Evolutionary conservation across 2,888 invertebrate genomes (phyloP), one percentile per base, ranked within the genome.

Genomic region (Lithophane socia): DNA sequence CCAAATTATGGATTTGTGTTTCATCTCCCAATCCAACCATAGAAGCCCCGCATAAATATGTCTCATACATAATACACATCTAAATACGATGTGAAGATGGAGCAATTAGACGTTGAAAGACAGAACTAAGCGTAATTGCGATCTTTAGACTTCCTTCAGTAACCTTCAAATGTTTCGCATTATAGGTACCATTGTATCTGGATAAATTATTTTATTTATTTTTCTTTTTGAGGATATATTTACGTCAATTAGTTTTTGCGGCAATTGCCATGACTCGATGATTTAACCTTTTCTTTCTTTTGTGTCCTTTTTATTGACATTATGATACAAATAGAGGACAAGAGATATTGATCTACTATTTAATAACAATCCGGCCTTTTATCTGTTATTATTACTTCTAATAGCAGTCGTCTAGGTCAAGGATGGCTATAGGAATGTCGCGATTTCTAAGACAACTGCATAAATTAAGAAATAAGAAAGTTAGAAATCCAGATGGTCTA

Each of bases 391-490:
- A 65, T 58, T 70, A 54, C 16, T 49, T 73, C 10, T 56, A 75
- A 37, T 58, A 49, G 52, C 54, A 54, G n/a, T 18, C 63, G 24
- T 21, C 56, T 80, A 68, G 71, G 70, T 71, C 74, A 68, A 74
- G 63, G 42, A 70, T 21, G 12, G 3, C n/a, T 10, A 18, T 52
- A 73, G 68, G 47, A 54, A 68, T 66, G 65, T 66, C 44, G 44
- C 10, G 61, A 58, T 73, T 73, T 82, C 47, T 79, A 84, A 70
- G 49, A 49, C n/a, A 63, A 16, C 49, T 63, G 82, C 49, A 77
- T 83, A 52, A 56, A 56, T 83, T 66, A 67, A 60, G 5, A 49
- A 78, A 83, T 65, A 70, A 83, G 83, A 80, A 71, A 71, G 84
- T 58, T 78, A 52, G 37, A 78, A 70, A 83, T 78, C 16, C 5